A percentile compares a stretch with the other conserved stretches of the same genome.
Evolutionary conservation across 1,140 invertebrate genomes (phyloP).

Genomic region (Micrasema minimum): DNA sequence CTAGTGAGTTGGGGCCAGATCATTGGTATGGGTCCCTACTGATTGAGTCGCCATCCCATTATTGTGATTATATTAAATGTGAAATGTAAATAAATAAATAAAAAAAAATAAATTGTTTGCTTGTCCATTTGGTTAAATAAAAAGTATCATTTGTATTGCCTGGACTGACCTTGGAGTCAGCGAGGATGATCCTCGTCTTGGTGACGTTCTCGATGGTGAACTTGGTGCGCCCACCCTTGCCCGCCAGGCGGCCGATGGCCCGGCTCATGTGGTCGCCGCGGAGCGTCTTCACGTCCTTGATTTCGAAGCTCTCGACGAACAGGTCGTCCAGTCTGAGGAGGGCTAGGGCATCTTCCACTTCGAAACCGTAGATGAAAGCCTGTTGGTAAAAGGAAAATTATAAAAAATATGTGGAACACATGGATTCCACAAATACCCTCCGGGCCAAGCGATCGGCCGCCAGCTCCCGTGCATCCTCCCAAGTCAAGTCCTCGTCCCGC

Average conservation of each 20-base stretch:
- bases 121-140: too few species aligned
- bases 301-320: slow-evolving; percentile 97
- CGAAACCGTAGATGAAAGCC: slow-evolving; percentile 97
- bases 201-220: slow-evolving; percentile 99
- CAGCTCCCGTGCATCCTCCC: too few species aligned
- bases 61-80: too few species aligned
- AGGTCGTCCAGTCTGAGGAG: slow-evolving; percentile 95
- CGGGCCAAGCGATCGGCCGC: too few species aligned
- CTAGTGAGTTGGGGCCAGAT: too few species aligned
- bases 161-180: slow-evolving; percentile 95
- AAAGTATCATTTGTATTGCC: too few species aligned
- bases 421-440: too few species aligned
- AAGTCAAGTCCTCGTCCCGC: too few species aligned
- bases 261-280: slow-evolving; percentile 96
- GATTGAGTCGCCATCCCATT: too few species aligned
- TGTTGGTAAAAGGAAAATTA: slow-evolving; percentile 55
- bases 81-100: too few species aligned
- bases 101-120: too few species aligned
- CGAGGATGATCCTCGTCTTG: slow-evolving; percentile 97
- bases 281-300: slow-evolving; percentile 96
- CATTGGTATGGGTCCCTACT: too few species aligned
- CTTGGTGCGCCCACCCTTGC: slow-evolving; percentile 97
- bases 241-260: slow-evolving; percentile 96
- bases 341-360: slow-evolving; percentile 96
- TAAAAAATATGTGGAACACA: slow-evolving; percentile 8